Evolutionary conservation across 2,113 vertebrate species (phyloP).

Genomic region (Hydrolagus affinis): DNA sequence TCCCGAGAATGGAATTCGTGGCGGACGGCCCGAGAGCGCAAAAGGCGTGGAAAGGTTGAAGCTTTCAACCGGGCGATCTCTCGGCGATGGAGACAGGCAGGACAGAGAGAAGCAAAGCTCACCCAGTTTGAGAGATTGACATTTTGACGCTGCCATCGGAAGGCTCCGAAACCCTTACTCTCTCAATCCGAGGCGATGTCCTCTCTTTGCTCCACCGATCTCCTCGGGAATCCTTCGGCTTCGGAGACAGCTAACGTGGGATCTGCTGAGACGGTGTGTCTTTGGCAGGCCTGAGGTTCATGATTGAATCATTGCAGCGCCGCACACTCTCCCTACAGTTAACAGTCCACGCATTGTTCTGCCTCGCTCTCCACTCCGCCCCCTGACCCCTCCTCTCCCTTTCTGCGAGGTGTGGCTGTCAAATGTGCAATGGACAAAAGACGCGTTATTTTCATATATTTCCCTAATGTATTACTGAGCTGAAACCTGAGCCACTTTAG

Average conservation of each 20-base stretch:
- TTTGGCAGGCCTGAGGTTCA: no score
- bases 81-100: no score
- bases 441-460: background rate
- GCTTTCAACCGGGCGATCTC: no score
- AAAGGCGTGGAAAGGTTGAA: no score
- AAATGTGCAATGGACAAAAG: background rate
- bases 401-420: background rate
- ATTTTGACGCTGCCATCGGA: no score
- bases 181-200: background rate
- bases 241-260: no score
- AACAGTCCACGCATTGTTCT: background rate
- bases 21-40: no score
- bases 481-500: background rate
- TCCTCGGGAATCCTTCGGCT: background rate
- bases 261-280: background rate
- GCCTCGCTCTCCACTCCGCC: no score
- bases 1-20: no score
- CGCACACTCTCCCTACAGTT: background rate
- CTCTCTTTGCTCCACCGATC: background rate
- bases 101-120: no score
- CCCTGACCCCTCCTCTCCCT: background rate
- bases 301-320: background rate
- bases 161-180: background rate
- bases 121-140: background rate
- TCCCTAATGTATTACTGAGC: no score